A percentile compares a stretch with the other conserved stretches of the same genome.
Evolutionary conservation across 2,888 invertebrate species (phyloP).

Genomic region (Hirtodrosophila histrioides): DNA sequence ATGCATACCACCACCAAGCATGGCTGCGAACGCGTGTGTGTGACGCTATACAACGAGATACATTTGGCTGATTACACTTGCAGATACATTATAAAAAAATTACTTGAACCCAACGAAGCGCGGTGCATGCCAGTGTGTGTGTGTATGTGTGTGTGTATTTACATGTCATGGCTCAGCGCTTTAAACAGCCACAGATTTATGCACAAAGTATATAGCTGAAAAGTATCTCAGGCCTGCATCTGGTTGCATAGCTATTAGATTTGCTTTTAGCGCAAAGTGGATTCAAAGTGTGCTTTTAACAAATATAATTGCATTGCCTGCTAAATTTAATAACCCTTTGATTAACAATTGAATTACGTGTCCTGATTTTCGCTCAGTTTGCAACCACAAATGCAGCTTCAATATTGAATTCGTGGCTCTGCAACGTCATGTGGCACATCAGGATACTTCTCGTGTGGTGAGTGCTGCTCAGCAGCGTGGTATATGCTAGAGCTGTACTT

Average conservation of each 20-base stretch:
- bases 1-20: slow-evolving; percentile 69
- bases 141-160: slow-evolving; percentile 30
- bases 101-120: slow-evolving; percentile 72
- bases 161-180: slow-evolving; percentile 66
- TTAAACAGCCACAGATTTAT: slow-evolving; percentile 30
- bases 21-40: slow-evolving; percentile 35
- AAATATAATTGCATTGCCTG: slow-evolving; percentile 51
- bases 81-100: slow-evolving; percentile 66
- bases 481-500: too few relatives aligned
- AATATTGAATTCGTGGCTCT: background rate
- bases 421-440: slow-evolving; percentile 19
- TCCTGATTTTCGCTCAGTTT: slow-evolving; percentile 9
- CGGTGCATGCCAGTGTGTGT: slow-evolving; percentile 32
- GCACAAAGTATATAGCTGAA: slow-evolving; percentile 1
- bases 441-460: background rate
- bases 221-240: slow-evolving; percentile 35
- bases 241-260: slow-evolving; percentile 31
- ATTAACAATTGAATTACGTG: slow-evolving; percentile 59
- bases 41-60: slow-evolving; percentile 39
- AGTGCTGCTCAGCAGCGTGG: too few relatives aligned
- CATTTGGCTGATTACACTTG: slow-evolving; percentile 71
- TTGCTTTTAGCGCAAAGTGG: slow-evolving; percentile 48
- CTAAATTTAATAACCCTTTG: slow-evolving; percentile 20
- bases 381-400: slow-evolving; percentile 18
- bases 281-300: slow-evolving; percentile 26